phyloP scores from a whole-genome alignment of 2,797 vertebrate genomes.

The Galago senegalensis region DNA sequence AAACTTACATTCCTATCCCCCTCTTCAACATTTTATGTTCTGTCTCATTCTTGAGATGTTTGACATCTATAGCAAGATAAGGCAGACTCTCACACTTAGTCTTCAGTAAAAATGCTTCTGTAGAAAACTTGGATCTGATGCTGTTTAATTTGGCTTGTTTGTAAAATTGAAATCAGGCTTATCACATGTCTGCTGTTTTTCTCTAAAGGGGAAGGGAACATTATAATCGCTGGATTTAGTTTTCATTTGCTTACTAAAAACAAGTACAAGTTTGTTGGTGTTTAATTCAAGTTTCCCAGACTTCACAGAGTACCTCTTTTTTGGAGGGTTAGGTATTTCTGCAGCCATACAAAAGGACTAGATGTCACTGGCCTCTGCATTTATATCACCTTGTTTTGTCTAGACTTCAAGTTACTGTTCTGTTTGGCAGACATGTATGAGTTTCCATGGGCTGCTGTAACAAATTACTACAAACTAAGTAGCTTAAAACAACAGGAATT shows the following conservation, averaged over 20 bases:
- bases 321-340: constrained; percentile 56
- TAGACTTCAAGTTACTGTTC: constrained; percentile 53
- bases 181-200: constrained; percentile 37
- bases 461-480: constrained; percentile 47
- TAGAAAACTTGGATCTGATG: constrained; percentile 67
- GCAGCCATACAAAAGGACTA: constrained; percentile 20
- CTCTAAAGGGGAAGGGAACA: constrained; percentile 61
- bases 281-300: constrained; percentile 48
- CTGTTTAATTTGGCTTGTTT: constrained; percentile 65
- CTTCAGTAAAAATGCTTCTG: constrained; percentile 68
- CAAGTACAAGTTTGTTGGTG: constrained; percentile 28
- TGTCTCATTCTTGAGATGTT: constrained; percentile 67
- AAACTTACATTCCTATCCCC: constrained; percentile 61
- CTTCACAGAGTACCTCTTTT: constrained; percentile 55
- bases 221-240: constrained; percentile 62
- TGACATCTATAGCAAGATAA: constrained; percentile 66
- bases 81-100: constrained; percentile 28
- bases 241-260: constrained; percentile 69
- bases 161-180: constrained; percentile 61
- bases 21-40: constrained; percentile 50
- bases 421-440: constrained; percentile 65
- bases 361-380: constrained; percentile 63
- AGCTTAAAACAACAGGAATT: constrained; percentile 64
- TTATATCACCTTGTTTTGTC: constrained; percentile 56
- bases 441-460: constrained; percentile 50